Base-by-base conservation (phyloP, 2,888 invertebrate genomes). In the Aricia artaxerxes region DNA sequence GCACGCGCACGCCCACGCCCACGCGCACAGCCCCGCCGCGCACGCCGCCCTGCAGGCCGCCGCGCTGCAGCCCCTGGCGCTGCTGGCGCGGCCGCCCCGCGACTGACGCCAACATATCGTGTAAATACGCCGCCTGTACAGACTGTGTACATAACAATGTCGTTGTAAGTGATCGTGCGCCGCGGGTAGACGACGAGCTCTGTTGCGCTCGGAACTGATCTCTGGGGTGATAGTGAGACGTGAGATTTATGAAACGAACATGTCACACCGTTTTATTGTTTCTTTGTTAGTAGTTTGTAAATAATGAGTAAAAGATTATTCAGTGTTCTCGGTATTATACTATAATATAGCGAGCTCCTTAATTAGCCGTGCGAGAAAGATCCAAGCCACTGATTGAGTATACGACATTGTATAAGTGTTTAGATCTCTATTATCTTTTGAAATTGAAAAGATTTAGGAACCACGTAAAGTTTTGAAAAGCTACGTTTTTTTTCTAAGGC, bases 21-120 rank as follows among this genome's bases (percentile, higher is more conserved):
- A 95, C 81, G 82, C 83, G 77, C 84, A 80, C 96, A 80, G 82
- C 82, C 85, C 79, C 83, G 81, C 79, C 82, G 81, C 83, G 81
- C 83, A 83, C 81, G 81, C 80, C 77, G 95, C 80, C 92, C 95
- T 92, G 92, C 81, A 94, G 93, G 93, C 85, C 90, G 95, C 88
- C 92, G 95, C 95, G 95, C 84, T 85, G 83, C 85, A 84, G 83
- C 85, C 85, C 84, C 89, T 90, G 86, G 87, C 92, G 86, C 87
- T 91, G 88, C 88, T 91, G 85, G 88, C 92, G 87, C 89, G 90
- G 83, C 87, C 89, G 84, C 88, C 85, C 80, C 89, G 88, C 86
- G 90, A 89, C 86, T 88, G 89, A 88, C 88, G 86, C 85, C 84
- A 86, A 85, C 86, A 92, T 85, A 85, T 85, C 86, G 81, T 85